phyloP scores from a whole-genome alignment of 2,888 invertebrate genomes.

The Acanthosepion esculentum region DNA sequence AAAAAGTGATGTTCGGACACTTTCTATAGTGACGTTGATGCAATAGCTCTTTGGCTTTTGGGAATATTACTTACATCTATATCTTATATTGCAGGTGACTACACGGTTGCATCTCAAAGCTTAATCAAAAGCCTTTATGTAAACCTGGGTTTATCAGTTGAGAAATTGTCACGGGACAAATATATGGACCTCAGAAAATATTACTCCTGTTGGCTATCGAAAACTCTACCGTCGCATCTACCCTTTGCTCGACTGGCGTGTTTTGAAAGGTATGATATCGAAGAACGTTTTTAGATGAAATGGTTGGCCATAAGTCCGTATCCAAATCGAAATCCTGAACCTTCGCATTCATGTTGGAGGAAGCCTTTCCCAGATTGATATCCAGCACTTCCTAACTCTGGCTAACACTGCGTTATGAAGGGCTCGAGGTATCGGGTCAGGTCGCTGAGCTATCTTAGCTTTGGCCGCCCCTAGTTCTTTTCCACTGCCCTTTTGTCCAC shows the following conservation, averaged over 20 bases:
- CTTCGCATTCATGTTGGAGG: background rate
- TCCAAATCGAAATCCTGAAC: no score
- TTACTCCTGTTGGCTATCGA: slow-evolving; percentile 73
- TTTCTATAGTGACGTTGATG: no score
- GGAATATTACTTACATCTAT: no score
- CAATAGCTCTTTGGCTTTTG: no score
- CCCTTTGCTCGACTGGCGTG: slow-evolving; percentile 68
- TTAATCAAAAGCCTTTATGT: slow-evolving; percentile 66
- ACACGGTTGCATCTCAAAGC: slow-evolving; percentile 59
- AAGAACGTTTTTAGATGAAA: background rate
- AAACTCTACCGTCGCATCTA: slow-evolving; percentile 57
- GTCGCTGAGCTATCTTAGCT: no score
- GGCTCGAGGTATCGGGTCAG: no score
- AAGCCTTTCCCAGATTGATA: background rate
- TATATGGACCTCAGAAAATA: slow-evolving; percentile 67
- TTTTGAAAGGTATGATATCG: slow-evolving; percentile 64
- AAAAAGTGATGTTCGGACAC: no score
- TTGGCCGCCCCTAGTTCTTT: no score
- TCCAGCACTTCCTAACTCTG: no score
- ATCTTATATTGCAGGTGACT: slow-evolving; percentile 63
- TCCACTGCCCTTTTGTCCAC: no score
- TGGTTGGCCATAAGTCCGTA: no score
- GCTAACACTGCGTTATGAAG: no score
- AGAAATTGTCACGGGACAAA: slow-evolving; percentile 61
- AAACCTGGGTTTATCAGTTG: slow-evolving; percentile 64